These are phyloP conservation scores for Bolborhynchus lineola DNA, from an alignment of 2,113 vertebrate genomes.

Conservation along the genomic window DNA sequence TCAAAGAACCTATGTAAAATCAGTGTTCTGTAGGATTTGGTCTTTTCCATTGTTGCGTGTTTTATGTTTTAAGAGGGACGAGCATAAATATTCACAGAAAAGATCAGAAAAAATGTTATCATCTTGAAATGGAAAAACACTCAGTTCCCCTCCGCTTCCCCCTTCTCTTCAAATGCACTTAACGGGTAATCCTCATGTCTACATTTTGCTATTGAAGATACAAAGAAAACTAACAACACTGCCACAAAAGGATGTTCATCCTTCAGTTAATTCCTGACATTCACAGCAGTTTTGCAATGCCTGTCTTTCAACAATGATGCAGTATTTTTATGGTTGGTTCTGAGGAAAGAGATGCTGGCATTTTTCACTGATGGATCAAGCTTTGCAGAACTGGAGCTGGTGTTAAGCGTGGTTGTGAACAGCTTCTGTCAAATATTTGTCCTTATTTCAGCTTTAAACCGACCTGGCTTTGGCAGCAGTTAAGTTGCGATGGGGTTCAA, in stretches of 20 bases:
- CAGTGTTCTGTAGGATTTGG: neutral
- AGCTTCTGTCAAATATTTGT: constrained; percentile 3
- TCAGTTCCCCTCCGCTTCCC: neutral
- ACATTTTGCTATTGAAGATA: neutral
- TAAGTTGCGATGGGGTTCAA: neutral
- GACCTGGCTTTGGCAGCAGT: neutral
- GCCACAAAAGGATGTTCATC: constrained; percentile 28
- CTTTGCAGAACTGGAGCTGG: neutral
- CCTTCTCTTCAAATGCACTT: neutral
- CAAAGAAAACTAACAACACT: neutral
- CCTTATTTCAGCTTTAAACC: neutral
- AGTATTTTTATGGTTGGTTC: neutral
- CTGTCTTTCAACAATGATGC: neutral
- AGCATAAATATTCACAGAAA: neutral
- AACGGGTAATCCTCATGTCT: neutral
- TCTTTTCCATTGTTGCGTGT: neutral
- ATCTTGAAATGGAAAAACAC: neutral
- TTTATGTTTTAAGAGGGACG: neutral
- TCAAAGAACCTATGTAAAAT: neutral
- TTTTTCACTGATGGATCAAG: constrained; percentile 6
- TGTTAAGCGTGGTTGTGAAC: neutral
- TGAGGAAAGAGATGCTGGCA: neutral
- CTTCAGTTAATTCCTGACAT: constrained; percentile 33
- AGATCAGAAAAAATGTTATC: neutral
- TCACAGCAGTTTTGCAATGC: neutral